These are phyloP conservation scores for Crocuta crocuta DNA, from an alignment of 2,113 vertebrate genomes.

Conservation along the genomic window DNA sequence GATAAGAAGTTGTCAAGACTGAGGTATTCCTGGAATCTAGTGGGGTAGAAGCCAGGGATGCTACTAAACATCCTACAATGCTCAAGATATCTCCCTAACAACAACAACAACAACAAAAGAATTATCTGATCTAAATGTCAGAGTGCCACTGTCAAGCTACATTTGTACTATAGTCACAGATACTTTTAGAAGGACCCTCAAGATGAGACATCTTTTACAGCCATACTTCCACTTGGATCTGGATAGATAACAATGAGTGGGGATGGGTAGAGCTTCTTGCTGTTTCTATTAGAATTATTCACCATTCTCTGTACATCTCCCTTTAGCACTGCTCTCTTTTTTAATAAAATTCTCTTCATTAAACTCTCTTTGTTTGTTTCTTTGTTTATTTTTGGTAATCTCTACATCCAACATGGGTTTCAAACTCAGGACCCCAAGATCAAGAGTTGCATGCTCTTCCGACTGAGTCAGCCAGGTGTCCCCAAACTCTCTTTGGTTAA, in stretches of 20 bases:
- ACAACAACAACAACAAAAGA: neutral
- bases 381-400: neutral
- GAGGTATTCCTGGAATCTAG: neutral
- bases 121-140: neutral
- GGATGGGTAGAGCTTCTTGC: neutral
- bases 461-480: neutral
- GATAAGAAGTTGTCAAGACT: neutral
- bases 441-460: neutral
- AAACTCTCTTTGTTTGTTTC: neutral
- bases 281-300: neutral
- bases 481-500: neutral
- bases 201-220: neutral
- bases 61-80: neutral
- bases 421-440: neutral
- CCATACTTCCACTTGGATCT: neutral
- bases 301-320: neutral
- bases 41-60: neutral
- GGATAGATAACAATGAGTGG: neutral
- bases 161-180: neutral
- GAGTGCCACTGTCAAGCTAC: neutral
- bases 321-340: neutral
- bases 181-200: neutral
- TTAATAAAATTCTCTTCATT: neutral
- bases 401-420: neutral
- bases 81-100: neutral